Conservation (phyloP, 2,888 invertebrate species). For the Lamellibrachia columna region DNA sequence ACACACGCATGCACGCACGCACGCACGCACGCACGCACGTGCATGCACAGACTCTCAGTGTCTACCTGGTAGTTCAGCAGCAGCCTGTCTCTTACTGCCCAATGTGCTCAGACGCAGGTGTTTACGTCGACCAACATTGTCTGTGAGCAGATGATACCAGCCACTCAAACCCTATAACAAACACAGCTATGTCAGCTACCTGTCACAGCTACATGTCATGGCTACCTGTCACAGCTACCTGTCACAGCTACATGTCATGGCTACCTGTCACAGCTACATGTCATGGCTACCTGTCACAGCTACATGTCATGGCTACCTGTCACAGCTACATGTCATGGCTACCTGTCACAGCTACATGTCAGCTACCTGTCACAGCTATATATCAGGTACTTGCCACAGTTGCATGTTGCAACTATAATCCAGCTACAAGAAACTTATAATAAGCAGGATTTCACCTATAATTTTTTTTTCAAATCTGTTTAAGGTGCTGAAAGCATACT, state of each 20-base stretch:
- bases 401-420: not conserved
- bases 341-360: too few relatives aligned
- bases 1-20: too few relatives aligned
- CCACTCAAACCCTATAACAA: slow-evolving; percentile 71
- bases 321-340: too few relatives aligned
- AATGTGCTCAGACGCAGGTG: slow-evolving; percentile 51
- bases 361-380: too few relatives aligned
- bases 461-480: not conserved
- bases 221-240: not conserved
- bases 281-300: too few relatives aligned
- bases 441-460: not conserved
- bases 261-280: too few relatives aligned
- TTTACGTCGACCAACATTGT: slow-evolving; percentile 72
- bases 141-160: slow-evolving; percentile 78
- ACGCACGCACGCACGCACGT: too few relatives aligned
- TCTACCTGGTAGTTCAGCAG: not conserved
- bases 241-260: too few relatives aligned
- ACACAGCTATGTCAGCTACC: slow-evolving; percentile 27
- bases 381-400: not conserved
- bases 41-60: not conserved
- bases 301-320: too few relatives aligned
- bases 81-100: not conserved
- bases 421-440: not conserved
- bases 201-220: not conserved
- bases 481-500: too few relatives aligned